Evolutionary conservation across 1,140 invertebrate species (phyloP).

Genomic region (Cydia splendana): DNA sequence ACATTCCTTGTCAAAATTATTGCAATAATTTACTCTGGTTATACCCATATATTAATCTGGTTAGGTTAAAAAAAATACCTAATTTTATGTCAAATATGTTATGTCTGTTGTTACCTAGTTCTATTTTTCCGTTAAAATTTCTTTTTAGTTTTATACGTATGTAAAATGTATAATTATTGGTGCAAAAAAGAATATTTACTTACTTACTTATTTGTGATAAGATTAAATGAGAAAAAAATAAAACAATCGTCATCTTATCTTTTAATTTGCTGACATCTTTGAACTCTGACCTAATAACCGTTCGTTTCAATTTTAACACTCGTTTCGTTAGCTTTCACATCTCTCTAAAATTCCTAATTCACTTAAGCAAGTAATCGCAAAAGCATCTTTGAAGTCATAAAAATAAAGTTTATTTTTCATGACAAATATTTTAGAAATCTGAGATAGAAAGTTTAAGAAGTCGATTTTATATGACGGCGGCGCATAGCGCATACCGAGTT

Average conservation of each 20-base stretch:
- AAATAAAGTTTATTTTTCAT: neutral
- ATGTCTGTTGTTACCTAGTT: no score
- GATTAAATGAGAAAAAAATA: neutral
- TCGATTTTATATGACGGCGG: constrained; percentile 19
- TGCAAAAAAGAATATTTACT: no score
- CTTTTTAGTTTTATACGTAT: no score
- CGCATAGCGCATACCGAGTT: constrained; percentile 14
- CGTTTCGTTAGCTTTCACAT: neutral
- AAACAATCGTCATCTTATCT: neutral
- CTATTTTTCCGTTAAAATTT: no score
- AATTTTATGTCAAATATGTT: no score
- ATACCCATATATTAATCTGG: no score
- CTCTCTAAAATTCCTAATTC: neutral
- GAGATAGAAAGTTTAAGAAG: neutral
- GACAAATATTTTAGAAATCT: neutral
- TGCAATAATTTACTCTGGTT: no score
- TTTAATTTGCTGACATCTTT: neutral
- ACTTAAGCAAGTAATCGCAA: neutral
- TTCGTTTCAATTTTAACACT: constrained; percentile 13
- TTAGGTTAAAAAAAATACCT: no score
- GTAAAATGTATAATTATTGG: no score
- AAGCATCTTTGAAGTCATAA: neutral
- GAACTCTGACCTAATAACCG: constrained; percentile 11
- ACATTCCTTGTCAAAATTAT: no score
- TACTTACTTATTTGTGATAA: no score